Evolutionary conservation across 2,113 vertebrate species (phyloP).

Genomic region (Amazona vittata): DNA sequence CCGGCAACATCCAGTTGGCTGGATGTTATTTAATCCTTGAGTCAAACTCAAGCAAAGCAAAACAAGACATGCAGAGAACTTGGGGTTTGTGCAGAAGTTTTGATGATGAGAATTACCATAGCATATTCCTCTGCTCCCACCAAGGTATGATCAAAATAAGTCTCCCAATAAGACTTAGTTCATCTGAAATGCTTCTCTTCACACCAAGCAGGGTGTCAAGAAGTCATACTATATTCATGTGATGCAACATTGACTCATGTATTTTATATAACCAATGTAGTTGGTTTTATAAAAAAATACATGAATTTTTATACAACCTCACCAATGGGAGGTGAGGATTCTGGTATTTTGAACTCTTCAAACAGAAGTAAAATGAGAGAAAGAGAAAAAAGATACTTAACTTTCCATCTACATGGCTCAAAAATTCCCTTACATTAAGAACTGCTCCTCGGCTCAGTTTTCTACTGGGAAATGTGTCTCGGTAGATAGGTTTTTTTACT

Average conservation of each 20-base stretch:
- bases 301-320: too few species aligned
- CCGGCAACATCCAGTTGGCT: too few species aligned
- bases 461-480: neutral
- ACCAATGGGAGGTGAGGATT: neutral
- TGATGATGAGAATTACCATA: neutral
- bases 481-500: neutral
- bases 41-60: neutral
- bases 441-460: neutral
- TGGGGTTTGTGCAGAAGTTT: neutral
- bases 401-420: neutral
- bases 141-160: neutral
- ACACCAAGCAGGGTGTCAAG: neutral
- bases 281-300: too few species aligned
- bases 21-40: too few species aligned
- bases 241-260: neutral
- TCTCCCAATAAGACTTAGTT: neutral
- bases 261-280: neutral
- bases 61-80: neutral
- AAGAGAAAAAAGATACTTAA: neutral
- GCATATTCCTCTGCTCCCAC: neutral
- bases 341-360: neutral
- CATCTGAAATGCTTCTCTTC: neutral
- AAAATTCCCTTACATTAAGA: neutral
- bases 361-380: neutral
- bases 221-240: neutral